Evolutionary conservation across 2,888 invertebrate genomes (phyloP).

Genomic region (Linnaemya vulpina): DNA sequence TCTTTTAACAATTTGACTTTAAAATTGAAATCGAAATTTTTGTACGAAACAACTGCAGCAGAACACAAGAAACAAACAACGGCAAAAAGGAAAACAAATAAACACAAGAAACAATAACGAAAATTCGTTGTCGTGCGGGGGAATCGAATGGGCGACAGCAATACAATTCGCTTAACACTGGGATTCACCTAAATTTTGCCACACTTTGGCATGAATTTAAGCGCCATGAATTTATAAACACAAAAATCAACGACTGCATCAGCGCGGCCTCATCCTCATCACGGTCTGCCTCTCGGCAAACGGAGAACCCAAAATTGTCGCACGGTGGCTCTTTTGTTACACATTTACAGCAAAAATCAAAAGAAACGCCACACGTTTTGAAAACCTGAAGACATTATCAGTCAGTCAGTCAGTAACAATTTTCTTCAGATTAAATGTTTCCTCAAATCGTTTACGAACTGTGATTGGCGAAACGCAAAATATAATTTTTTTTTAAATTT

Average conservation of each 20-base stretch:
- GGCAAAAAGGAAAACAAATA: neutral
- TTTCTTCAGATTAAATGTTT: no score
- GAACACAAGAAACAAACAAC: neutral
- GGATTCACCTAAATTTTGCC: conserved; percentile 68
- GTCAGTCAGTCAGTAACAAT: no score
- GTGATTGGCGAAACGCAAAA: no score
- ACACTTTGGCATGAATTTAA: conserved; percentile 70
- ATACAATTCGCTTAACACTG: conserved; percentile 31
- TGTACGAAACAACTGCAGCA: conserved; percentile 18
- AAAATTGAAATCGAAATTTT: conserved; percentile 46
- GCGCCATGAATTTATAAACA: conserved; percentile 58
- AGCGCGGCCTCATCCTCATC: conserved; percentile 15
- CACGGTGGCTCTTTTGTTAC: no score
- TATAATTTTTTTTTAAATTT: no score
- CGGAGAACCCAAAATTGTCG: neutral
- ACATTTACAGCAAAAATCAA: no score
- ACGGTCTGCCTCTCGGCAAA: neutral
- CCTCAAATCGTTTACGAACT: no score
- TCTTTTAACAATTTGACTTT: conserved; percentile 44
- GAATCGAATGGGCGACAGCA: conserved; percentile 2
- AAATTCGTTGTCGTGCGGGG: conserved; percentile 32
- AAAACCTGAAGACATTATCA: no score
- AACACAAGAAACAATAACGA: conserved; percentile 25
- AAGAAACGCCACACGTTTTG: no score
- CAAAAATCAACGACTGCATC: conserved; percentile 30